Evolutionary conservation across 2,797 vertebrate genomes (phyloP).

Genomic region (Salmo trutta): DNA sequence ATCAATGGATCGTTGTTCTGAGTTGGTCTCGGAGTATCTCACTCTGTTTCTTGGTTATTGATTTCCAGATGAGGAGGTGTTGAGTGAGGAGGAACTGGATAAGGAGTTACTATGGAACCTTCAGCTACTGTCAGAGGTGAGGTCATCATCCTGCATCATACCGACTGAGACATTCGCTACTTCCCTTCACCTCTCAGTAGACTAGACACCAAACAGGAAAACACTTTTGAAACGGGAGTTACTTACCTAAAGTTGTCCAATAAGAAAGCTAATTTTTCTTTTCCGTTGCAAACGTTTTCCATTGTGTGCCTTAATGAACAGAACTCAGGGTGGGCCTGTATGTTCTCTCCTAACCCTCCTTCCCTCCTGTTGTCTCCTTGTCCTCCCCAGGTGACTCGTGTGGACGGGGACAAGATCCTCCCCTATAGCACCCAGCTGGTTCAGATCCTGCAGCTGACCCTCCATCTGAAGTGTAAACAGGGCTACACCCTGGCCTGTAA

Average conservation of each 20-base stretch:
- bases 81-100: constrained; percentile 93
- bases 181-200: neutral
- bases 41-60: constrained; percentile 30
- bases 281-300: neutral
- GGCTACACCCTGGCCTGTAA: constrained; percentile 95
- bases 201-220: neutral
- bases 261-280: too few relatives aligned
- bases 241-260: too few relatives aligned
- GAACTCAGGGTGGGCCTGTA: neutral
- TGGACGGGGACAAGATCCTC: constrained; percentile 92
- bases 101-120: constrained; percentile 97
- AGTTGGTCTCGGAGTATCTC: neutral
- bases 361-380: neutral
- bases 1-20: neutral
- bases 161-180: neutral
- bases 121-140: constrained; percentile 96
- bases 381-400: constrained; percentile 85
- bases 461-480: constrained; percentile 95
- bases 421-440: constrained; percentile 88
- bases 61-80: constrained; percentile 90
- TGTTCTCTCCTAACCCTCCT: neutral
- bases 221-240: neutral
- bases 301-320: neutral
- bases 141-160: neutral
- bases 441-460: constrained; percentile 89